phyloP scores from a whole-genome alignment of 2,888 invertebrate species.

The Petrolisthes cinctipes region DNA sequence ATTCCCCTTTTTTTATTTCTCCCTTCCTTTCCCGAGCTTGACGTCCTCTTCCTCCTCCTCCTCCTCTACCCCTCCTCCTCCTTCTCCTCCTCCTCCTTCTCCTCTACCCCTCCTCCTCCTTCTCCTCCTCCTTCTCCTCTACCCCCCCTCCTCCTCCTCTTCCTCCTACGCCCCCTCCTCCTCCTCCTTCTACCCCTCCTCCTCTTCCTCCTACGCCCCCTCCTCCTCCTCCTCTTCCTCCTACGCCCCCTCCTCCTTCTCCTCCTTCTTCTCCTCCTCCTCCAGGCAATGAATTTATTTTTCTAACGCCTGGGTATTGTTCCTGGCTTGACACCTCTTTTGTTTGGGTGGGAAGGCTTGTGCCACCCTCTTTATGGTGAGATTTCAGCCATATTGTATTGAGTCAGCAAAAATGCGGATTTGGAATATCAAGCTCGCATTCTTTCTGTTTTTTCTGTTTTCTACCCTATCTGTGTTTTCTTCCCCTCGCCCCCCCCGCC shows the following conservation, averaged over 20 bases:
- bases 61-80: neutral
- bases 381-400: conserved; percentile 13
- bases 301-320: conserved; percentile 25
- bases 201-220: neutral
- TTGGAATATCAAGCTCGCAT: neutral
- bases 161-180: neutral
- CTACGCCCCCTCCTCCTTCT: neutral
- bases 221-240: neutral
- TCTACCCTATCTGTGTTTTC: neutral
- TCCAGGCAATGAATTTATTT: conserved; percentile 16
- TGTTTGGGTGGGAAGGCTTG: conserved; percentile 14
- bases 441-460: neutral
- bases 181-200: too few relatives aligned
- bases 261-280: neutral
- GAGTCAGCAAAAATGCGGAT: conserved; percentile 12
- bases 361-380: neutral
- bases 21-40: neutral
- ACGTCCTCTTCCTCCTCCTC: neutral
- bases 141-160: neutral
- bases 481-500: neutral
- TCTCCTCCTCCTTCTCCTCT: neutral
- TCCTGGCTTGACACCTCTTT: conserved; percentile 19
- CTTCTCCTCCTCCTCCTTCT: neutral
- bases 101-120: neutral
- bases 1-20: neutral